Percentiles rank a stretch among this genome's conserved stretches.
Conservation (phyloP, 1,140 invertebrate genomes). For the Glomeris maerens region DNA sequence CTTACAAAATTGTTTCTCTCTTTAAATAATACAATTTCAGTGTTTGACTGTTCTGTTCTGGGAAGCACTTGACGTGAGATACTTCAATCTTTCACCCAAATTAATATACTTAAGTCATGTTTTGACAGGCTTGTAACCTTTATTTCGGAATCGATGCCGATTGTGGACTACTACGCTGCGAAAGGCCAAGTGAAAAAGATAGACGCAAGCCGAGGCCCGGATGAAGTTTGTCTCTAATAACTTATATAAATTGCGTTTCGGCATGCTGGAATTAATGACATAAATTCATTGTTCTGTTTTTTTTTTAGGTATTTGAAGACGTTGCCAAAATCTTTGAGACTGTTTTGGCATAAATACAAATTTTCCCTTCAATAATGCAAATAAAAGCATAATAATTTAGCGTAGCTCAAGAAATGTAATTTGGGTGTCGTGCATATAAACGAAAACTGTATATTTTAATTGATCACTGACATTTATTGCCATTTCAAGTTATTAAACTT, state of each 20-base stretch:
- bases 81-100: not conserved
- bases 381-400: too few species aligned
- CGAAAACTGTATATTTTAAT: too few species aligned
- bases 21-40: not conserved
- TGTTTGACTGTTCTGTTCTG: not conserved
- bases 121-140: conserved; percentile 61
- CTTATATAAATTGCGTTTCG: too few species aligned
- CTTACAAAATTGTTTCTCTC: not conserved
- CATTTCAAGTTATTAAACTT: too few species aligned
- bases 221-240: conserved; percentile 42
- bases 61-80: not conserved
- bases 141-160: conserved; percentile 77
- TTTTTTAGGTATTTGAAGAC: conserved; percentile 35
- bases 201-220: conserved; percentile 49
- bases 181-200: conserved; percentile 59
- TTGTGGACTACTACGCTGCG: conserved; percentile 70
- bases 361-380: too few species aligned
- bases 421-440: too few species aligned
- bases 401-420: too few species aligned
- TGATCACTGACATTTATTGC: too few species aligned
- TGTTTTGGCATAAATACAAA: not conserved
- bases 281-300: conserved; percentile 5
- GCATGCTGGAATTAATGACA: not conserved
- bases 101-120: conserved; percentile 4
- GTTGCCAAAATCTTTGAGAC: conserved; percentile 33